Base-by-base conservation (phyloP, 2,113 vertebrate species). In the Pelecanoides urinatrix region DNA sequence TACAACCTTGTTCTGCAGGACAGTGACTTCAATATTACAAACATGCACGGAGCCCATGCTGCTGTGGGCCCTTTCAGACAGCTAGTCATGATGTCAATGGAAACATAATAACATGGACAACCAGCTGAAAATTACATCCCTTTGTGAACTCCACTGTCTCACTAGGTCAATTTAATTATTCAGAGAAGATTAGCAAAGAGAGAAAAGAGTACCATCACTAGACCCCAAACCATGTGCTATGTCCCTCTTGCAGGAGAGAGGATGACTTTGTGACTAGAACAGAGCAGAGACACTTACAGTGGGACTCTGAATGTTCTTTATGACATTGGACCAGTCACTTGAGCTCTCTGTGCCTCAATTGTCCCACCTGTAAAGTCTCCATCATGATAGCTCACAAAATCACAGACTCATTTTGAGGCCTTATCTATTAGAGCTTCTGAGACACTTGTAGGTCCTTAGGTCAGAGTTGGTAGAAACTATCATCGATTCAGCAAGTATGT, bases 91-190 rank as follows among this genome's bases (percentile, higher is more conserved):
- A 36, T 79, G 40, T 53, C 67, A 32, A 79, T 36, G 34, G 65
- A 91, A 94, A 85, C 36, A 50, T 55, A 92, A 81, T 20, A 92
- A 88, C 45, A 86, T 20, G 38, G 83, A 87, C 56, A 91, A 88
- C 18, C 1, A 6, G 20, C 83, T 94, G 71, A 85, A 89, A 94
- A 82, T 73, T 50, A 20, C 62, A 42, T 85, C 87, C 58, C 36
- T 96, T 95, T 75, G 45, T 89, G 86, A 91, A 68, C 83, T 91
- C 34, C 36, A 65, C 20, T 89, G 53, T 62, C 77, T 94, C 58
- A 53, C 15, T 14, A 92, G 92, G 95, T 94, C 94, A 96, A 92
- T 92, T 97, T 91, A 95, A 96, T 95, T 95, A 95, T 52, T 92
- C 62, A 70, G 73, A 89, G 52, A 92, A 94, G 61, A 95, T 85